Conservation (phyloP, 2,113 vertebrate genomes). For the Ceyx margarethae region DNA sequence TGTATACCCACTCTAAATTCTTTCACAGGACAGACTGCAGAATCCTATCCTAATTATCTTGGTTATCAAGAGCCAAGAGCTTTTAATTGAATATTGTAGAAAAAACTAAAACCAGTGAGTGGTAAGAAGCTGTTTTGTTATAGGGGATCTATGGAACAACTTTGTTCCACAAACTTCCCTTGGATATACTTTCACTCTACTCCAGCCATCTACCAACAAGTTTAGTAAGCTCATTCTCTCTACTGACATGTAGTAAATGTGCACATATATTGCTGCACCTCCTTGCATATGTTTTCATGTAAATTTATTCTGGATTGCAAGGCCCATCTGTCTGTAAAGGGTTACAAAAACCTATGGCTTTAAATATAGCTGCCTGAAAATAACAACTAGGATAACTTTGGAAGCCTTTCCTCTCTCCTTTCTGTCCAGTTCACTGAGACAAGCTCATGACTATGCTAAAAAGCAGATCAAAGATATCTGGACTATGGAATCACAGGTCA, state of each 20-base stretch:
- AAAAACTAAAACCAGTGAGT: background rate
- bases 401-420: background rate
- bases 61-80: background rate
- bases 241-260: background rate
- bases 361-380: background rate
- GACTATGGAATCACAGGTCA: background rate
- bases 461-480: background rate
- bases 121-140: background rate
- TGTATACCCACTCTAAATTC: background rate
- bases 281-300: background rate
- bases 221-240: background rate
- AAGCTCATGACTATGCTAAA: background rate
- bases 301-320: background rate
- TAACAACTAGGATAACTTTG: background rate
- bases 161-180: background rate
- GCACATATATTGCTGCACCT: background rate
- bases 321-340: background rate
- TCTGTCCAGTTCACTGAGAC: background rate
- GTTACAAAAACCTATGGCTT: background rate
- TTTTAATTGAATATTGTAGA: background rate
- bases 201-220: background rate
- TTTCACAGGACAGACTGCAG: background rate
- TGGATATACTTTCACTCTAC: background rate
- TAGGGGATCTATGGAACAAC: background rate
- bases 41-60: background rate